Evolutionary conservation across 2,797 vertebrate species (phyloP).

Genomic region (Aselliscus stoliczkanus): DNA sequence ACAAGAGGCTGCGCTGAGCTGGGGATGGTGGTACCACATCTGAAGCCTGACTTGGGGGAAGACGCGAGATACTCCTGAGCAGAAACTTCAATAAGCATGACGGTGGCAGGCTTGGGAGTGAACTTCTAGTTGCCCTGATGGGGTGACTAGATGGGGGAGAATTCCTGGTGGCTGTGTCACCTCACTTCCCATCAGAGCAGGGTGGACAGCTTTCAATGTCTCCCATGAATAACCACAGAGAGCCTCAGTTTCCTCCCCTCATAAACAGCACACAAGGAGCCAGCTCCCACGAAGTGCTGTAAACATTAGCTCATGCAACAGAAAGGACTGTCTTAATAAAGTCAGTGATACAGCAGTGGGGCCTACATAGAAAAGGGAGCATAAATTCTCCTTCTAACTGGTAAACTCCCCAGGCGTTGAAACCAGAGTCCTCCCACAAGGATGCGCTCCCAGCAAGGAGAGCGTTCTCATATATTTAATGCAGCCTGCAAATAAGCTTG

Average conservation of each 20-base stretch:
- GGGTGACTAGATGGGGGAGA: neutral
- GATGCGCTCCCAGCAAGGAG: neutral
- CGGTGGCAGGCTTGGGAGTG: neutral
- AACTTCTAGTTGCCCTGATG: neutral
- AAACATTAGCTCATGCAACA: neutral
- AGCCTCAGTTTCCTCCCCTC: constrained; percentile 33
- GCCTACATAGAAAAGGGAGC: neutral
- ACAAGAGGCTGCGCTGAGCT: rapidly evolving
- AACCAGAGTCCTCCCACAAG: neutral
- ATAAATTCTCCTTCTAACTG: neutral
- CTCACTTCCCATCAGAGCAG: constrained; percentile 42
- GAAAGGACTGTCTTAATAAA: neutral
- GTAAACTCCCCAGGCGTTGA: neutral
- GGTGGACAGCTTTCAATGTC: constrained; percentile 17
- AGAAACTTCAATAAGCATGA: neutral
- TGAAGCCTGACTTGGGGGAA: no score
- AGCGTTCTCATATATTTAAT: neutral
- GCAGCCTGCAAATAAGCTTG: neutral
- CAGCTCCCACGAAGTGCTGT: neutral
- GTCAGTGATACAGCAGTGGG: rapidly evolving
- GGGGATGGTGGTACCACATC: rapidly evolving
- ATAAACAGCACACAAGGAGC: neutral
- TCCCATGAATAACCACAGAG: constrained; percentile 7
- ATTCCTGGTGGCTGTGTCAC: constrained; percentile 43
- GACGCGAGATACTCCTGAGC: neutral